Evolutionary conservation across 2,797 vertebrate species (phyloP), one percentile per base, ranked within the genome.

Genomic region (Heliangelus exortis): DNA sequence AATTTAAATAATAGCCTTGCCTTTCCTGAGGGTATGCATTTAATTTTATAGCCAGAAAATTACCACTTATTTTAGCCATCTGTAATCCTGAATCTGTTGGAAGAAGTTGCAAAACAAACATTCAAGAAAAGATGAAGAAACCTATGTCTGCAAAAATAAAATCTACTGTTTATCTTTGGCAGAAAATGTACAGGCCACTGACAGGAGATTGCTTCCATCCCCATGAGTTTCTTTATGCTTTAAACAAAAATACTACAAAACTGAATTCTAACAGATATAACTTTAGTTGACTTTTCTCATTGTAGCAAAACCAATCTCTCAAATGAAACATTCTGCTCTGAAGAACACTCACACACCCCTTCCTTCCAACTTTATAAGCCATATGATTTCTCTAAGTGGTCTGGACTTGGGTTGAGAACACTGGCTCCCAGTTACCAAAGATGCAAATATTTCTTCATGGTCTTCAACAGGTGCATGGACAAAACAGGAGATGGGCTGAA

Each of bases 21-120:
- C 69, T 86, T 92, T 96, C 93, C 95, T 93, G 83, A 97, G 71
- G 33, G 74, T 72, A 80, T 25, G 55, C 9, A 15, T 79, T 87
- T 96, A 62, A 66, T 71, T 93, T 85, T 91, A 55, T 41, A 87
- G 82, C 67, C 82, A 92, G 78, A 71, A 92, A 74, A 39, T 59
- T 41, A 41, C 94, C 80, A 55, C 69, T 95, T 93, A 88, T 89
- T 92, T 89, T 39, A 91, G 75, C 54, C 82, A 88, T 31, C 73
- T 77, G 53, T 57, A 93, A 93, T 43, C 67, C 55, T 83, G 82
- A 94, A 74, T 75, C 51, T 89, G 47, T 89, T 68, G 50, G 63
- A 59, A 96, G 67, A 92, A 84, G 69, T 84, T 91, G 22, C 23
- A 92, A 91, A 95, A 95, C 82, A 62, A 91, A 77, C 50, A 63